These are phyloP conservation scores for Trachythela sp. DNA, from an alignment of 64 coral and sea anemone genomes.

Conservation along the genomic window DNA sequence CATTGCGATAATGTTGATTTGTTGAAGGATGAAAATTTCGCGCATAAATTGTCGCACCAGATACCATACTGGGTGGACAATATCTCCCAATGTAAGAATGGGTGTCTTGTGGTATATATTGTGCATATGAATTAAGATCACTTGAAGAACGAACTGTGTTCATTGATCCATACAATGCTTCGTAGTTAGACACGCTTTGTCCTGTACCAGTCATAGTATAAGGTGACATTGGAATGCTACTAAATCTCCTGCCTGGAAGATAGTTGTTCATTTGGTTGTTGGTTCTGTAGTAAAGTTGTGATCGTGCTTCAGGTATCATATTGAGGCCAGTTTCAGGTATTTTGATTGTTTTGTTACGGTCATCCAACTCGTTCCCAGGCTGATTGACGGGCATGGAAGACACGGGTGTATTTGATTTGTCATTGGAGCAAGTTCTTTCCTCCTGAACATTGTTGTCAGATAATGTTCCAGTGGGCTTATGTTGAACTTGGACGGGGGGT, in stretches of 20 bases:
- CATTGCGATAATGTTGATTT: neutral
- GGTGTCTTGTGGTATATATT: neutral
- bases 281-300: neutral
- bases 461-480: neutral
- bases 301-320: neutral
- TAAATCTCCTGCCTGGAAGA: neutral
- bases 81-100: neutral
- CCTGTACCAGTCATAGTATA: neutral
- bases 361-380: neutral
- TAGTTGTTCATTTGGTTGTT: constrained; percentile 9
- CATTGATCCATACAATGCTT: neutral
- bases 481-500: neutral
- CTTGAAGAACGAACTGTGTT: neutral
- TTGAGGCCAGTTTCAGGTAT: neutral
- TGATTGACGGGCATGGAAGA: neutral
- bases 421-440: too few species aligned
- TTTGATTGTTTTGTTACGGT: neutral
- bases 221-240: neutral
- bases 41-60: neutral
- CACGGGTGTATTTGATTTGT: neutral
- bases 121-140: neutral
- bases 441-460: neutral
- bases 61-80: neutral
- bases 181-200: neutral
- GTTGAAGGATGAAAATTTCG: neutral